These are phyloP conservation scores for Cepphus grylle DNA, from an alignment of 2,113 vertebrate species.

Conservation along the genomic window DNA sequence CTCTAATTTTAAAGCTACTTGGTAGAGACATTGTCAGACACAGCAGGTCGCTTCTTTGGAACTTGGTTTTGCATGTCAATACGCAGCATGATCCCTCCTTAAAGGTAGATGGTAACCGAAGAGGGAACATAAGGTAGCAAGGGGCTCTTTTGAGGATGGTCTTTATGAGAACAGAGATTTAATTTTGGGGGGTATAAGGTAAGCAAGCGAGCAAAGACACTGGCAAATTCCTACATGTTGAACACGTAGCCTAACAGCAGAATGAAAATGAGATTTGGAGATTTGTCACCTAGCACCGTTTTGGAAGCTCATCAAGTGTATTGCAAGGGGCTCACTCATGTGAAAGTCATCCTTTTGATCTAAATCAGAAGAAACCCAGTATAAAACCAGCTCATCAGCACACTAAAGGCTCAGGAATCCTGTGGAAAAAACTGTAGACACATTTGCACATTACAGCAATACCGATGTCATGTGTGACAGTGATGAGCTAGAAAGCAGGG, in stretches of 20 bases:
- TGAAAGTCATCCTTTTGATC: slow-evolving; percentile 12
- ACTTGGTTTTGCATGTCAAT: slow-evolving; percentile 44
- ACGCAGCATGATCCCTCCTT: neutral
- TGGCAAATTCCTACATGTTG: neutral
- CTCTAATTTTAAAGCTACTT: slow-evolving; percentile 26
- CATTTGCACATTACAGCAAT: neutral
- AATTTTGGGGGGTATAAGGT: neutral
- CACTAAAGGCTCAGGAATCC: neutral
- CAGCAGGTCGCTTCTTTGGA: slow-evolving; percentile 36
- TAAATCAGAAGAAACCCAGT: neutral
- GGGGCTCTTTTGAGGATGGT: neutral
- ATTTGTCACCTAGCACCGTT: neutral
- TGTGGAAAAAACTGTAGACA: neutral
- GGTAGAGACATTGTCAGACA: neutral
- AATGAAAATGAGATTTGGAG: neutral
- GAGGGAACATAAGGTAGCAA: neutral
- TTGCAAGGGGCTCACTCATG: neutral
- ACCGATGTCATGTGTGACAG: neutral
- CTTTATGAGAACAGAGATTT: neutral
- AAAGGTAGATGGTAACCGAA: neutral
- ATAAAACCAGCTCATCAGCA: slow-evolving; percentile 1
- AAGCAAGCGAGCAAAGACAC: neutral
- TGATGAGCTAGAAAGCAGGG: neutral
- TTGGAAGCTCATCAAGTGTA: neutral
- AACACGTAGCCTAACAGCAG: neutral